These are phyloP conservation scores for Drosophila villosipedis DNA, from an alignment of 2,888 invertebrate genomes.

Conservation along the genomic window DNA sequence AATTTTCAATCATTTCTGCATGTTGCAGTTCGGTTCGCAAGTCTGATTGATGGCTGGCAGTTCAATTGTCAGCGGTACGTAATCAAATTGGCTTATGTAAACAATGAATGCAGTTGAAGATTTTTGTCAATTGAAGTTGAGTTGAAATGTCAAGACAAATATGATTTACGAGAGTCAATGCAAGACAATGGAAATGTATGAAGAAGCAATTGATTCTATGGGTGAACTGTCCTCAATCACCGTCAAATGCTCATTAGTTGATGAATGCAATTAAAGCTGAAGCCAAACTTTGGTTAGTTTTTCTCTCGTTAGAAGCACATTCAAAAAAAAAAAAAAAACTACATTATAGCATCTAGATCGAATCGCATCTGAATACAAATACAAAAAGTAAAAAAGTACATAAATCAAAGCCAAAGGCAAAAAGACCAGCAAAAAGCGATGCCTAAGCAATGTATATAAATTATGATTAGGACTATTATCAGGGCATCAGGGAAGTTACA, in stretches of 20 bases:
- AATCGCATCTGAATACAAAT: conserved; percentile 34
- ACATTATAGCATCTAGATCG: conserved; percentile 42
- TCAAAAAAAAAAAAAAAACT: background rate
- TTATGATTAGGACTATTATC: conserved; percentile 78
- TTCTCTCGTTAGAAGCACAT: background rate
- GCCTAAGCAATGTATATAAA: conserved; percentile 65
- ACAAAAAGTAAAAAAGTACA: conserved; percentile 24
- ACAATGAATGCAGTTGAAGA: conserved; percentile 47
- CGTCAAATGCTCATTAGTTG: conserved; percentile 10
- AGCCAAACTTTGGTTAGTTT: conserved; percentile 6
- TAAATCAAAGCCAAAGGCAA: conserved; percentile 56
- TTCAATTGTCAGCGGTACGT: conserved; percentile 68
- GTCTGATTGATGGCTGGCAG: conserved; percentile 72
- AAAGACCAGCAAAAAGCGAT: conserved; percentile 36
- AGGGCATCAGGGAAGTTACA: conserved; percentile 48
- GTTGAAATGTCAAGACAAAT: conserved; percentile 75
- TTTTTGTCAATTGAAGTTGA: conserved; percentile 55
- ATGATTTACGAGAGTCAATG: conserved; percentile 54
- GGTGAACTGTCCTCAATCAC: conserved; percentile 4
- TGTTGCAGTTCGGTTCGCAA: conserved; percentile 1
- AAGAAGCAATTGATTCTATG: background rate
- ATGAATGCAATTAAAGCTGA: conserved; percentile 13
- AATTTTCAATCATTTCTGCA: conserved; percentile 23
- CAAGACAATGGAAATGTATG: conserved; percentile 22
- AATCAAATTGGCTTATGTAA: conserved; percentile 76